These are phyloP conservation scores for Diadophis punctatus DNA, from an alignment of 2,113 vertebrate genomes.

Conservation along the genomic window DNA sequence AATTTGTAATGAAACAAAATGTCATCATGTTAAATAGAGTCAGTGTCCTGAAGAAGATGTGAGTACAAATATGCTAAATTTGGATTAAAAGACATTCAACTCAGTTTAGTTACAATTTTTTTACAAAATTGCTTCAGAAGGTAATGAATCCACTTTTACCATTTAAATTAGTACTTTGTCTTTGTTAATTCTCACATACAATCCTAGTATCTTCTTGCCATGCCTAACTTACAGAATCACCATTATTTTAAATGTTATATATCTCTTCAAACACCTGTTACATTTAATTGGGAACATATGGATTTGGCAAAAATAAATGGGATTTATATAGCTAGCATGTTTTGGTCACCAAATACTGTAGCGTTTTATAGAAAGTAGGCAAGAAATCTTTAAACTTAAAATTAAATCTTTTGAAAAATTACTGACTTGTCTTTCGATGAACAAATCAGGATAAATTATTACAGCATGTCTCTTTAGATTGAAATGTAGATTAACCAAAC, in stretches of 20 bases:
- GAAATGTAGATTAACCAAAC: background rate
- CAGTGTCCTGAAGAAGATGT: background rate
- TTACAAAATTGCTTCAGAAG: background rate
- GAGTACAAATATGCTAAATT: background rate
- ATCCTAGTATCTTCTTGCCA: background rate
- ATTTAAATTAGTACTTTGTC: background rate
- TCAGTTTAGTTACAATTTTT: too few relatives aligned
- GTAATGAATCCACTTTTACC: background rate
- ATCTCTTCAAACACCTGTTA: background rate
- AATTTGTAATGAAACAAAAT: background rate
- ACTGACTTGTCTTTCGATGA: background rate
- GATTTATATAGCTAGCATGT: background rate
- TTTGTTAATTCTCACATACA: background rate
- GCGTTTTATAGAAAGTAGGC: background rate
- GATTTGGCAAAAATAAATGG: background rate
- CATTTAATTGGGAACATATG: background rate
- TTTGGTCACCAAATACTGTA: background rate
- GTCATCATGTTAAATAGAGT: background rate
- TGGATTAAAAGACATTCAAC: background rate
- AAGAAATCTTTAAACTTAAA: background rate
- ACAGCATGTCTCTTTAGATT: background rate
- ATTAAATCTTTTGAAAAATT: background rate
- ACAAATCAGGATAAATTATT: background rate
- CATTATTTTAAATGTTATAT: background rate
- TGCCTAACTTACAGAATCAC: background rate